Evolutionary conservation across 2,797 vertebrate species (phyloP), one percentile per base, ranked within the genome.

Genomic region (Ctenopoma multispine): DNA sequence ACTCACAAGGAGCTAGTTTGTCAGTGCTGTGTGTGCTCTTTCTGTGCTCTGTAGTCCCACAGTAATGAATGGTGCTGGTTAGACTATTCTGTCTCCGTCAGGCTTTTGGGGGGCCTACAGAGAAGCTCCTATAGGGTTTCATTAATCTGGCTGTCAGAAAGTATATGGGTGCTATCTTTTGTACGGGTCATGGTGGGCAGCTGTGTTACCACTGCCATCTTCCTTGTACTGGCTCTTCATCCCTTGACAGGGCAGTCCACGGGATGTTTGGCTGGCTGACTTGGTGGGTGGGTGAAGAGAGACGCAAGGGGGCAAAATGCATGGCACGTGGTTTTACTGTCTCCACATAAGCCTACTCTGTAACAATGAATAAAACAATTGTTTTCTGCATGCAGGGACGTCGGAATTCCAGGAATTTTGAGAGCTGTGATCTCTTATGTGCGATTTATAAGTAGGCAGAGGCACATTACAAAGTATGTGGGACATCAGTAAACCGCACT

Each of bases 1-100:
- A 92, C 90, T 93, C 91, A 92, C 90, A 86, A 92, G 90, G 89
- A 92, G 90, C 88, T 90, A 82, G 89, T 92, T 92, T 92, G 91
- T 92, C 92, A 92, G 91, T 93, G 92, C 92, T 92, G 91, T 91
- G 92, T 92, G 88, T 87, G 92, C 92, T 92, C 90, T 92, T 93
- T 92, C 90, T 89, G 86, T 86, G 89, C 86, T 88, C 85, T 72
- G 73, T 85, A 72, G 85, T 88, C 83, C 80, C 43, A 72, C 91
- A 79, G 90, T 93, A 93, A 93, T 93, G 92, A 92, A 93, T 93
- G 92, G 86, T 54, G 72, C 88, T 90, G 91, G 87, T 91, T 90
- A 85, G 90, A 92, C 89, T 90, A 91, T 93, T 93, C 89, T 92
- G 90, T 93, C 91, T 92, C 92, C 89, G 92, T 93, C 91, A 91